Conservation (phyloP, 2,888 invertebrate species). For the Busseola fusca region DNA sequence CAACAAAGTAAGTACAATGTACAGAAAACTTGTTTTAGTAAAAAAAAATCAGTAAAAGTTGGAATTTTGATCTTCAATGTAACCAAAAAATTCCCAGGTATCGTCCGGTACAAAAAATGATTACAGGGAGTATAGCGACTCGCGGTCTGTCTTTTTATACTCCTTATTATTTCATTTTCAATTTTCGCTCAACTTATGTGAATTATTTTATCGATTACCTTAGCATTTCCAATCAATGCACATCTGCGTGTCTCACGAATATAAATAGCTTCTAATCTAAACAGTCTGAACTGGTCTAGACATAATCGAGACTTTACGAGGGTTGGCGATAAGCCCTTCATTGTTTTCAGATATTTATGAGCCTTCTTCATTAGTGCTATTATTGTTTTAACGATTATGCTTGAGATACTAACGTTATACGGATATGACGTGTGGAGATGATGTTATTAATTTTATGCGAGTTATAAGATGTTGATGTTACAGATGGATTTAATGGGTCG, state of each 20-base stretch:
- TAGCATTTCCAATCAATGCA: slow-evolving; percentile 13
- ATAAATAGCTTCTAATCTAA: slow-evolving; percentile 24
- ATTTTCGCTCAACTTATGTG: slow-evolving; percentile 6
- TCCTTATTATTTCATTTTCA: not conserved
- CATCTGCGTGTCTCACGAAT: slow-evolving; percentile 5
- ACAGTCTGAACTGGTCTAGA: slow-evolving; percentile 35
- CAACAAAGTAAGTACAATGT: too few relatives aligned
- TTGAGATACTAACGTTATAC: slow-evolving; percentile 7
- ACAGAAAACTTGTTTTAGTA: too few relatives aligned
- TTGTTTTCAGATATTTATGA: slow-evolving; percentile 37
- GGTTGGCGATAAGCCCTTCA: slow-evolving; percentile 11
- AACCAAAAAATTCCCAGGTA: not conserved
- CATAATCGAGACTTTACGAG: slow-evolving; percentile 15
- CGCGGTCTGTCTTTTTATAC: not conserved
- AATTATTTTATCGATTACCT: not conserved
- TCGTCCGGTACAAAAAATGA: too few relatives aligned
- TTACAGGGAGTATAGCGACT: not conserved
- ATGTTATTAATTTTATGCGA: not conserved
- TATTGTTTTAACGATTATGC: slow-evolving; percentile 6
- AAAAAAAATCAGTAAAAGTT: not conserved
- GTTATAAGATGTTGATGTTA: slow-evolving; percentile 4
- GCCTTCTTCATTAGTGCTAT: not conserved
- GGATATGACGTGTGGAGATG: slow-evolving; percentile 3
- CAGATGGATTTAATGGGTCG: slow-evolving; percentile 1
- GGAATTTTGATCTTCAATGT: not conserved